Conservation (phyloP, 2,113 vertebrate genomes). For the Dinomys branickii region DNA sequence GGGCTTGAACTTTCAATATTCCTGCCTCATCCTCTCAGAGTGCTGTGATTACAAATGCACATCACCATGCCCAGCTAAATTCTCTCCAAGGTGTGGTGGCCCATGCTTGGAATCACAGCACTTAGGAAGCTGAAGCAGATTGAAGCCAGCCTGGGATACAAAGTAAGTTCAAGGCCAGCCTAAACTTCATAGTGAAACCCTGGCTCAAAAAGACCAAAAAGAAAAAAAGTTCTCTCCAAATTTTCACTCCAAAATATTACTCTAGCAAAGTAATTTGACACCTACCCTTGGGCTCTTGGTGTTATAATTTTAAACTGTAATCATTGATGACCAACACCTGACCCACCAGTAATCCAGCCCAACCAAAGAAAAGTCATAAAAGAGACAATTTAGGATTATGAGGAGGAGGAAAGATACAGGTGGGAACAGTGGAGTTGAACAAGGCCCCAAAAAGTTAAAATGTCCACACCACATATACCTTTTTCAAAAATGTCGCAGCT, state of each 20-base stretch:
- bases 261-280: not conserved
- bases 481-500: slow-evolving; percentile 94
- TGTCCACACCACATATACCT: slow-evolving; percentile 87
- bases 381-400: not conserved
- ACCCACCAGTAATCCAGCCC: not conserved
- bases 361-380: not conserved
- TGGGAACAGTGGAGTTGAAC: too few relatives aligned
- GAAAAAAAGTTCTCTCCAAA: not conserved
- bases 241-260: not conserved
- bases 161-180: not conserved
- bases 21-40: not conserved
- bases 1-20: not conserved
- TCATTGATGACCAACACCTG: not conserved
- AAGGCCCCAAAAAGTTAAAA: not conserved
- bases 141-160: not conserved
- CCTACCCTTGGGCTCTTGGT: not conserved
- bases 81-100: not conserved
- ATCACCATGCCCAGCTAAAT: not conserved
- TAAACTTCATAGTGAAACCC: not conserved
- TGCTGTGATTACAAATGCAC: not conserved
- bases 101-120: not conserved
- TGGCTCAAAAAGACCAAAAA: not conserved
- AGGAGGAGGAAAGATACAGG: not conserved
- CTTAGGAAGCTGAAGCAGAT: not conserved
- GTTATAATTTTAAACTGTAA: not conserved